Percentiles rank a stretch among this genome's conserved stretches.
Conservation (phyloP, 2,797 vertebrate genomes). For the Ceryle rudis region DNA sequence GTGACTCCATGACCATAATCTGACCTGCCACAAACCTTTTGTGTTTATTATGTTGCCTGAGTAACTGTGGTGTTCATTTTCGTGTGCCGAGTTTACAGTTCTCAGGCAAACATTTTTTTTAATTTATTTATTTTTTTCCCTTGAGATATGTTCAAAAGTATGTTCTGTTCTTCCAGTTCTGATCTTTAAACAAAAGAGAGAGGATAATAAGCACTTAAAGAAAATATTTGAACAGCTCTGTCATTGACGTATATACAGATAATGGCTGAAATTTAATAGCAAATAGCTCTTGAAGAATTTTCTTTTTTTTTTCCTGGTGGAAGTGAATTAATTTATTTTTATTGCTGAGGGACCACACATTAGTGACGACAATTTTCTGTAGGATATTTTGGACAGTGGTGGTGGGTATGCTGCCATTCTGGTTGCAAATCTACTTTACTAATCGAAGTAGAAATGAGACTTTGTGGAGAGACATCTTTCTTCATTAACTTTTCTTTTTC, state of each 20-base stretch:
- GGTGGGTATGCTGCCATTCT: not conserved
- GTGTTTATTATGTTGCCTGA: not conserved
- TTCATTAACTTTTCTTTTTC: constrained; percentile 58
- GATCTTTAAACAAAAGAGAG: not conserved
- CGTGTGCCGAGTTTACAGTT: not conserved
- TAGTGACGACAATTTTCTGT: not conserved
- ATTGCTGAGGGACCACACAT: not conserved
- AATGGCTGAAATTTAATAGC: constrained; percentile 17
- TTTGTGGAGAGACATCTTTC: constrained; percentile 44
- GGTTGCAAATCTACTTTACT: constrained; percentile 7
- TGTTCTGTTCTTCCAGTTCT: not conserved
- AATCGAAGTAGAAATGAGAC: not conserved
- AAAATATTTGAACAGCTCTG: constrained; percentile 39
- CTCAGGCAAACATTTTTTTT: not conserved
- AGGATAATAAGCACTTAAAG: constrained; percentile 17
- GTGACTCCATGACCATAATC: not conserved
- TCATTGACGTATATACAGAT: not conserved
- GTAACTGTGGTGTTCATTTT: not conserved
- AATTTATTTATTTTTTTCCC: not conserved
- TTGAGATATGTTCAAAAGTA: not conserved
- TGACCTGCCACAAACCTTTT: not conserved
- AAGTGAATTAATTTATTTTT: not conserved
- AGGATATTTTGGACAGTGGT: not conserved
- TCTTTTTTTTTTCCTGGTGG: not conserved
- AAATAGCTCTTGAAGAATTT: not conserved